These are phyloP conservation scores for Cassiopea xamachana DNA, from an alignment of 30 jellyfish, hydroid and myxozoan genomes.

Conservation along the genomic window DNA sequence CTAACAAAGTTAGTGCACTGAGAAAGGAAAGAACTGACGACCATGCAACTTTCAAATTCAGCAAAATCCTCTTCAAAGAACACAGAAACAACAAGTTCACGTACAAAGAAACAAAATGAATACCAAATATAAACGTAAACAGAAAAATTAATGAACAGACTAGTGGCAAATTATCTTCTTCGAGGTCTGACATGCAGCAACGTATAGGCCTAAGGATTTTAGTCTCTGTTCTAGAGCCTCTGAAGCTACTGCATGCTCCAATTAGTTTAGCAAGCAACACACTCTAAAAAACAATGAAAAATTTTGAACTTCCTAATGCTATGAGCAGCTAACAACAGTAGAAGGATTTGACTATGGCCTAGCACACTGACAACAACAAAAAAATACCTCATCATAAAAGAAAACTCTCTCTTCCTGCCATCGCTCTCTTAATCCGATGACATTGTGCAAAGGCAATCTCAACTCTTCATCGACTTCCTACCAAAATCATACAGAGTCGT, in stretches of 20 bases:
- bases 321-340: too few species aligned
- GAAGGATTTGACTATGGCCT: neutral
- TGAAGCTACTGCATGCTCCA: too few species aligned
- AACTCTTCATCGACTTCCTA: slow-evolving; percentile 26
- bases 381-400: slow-evolving; percentile 32
- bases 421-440: slow-evolving; percentile 15
- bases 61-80: neutral
- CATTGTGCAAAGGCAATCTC: slow-evolving; percentile 8
- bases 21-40: neutral
- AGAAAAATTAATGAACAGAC: too few species aligned
- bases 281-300: too few species aligned
- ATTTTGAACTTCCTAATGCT: too few species aligned
- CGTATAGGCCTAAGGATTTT: too few species aligned
- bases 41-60: neutral
- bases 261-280: too few species aligned
- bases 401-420: slow-evolving; percentile 31
- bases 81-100: neutral
- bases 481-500: neutral
- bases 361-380: neutral
- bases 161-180: too few species aligned
- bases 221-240: too few species aligned
- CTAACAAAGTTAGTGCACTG: neutral
- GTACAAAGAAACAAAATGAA: neutral
- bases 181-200: too few species aligned
- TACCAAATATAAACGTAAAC: too few species aligned